These are phyloP conservation scores for Pan paniscus DNA, from an alignment of 2,113 vertebrate genomes.

Conservation along the genomic window DNA sequence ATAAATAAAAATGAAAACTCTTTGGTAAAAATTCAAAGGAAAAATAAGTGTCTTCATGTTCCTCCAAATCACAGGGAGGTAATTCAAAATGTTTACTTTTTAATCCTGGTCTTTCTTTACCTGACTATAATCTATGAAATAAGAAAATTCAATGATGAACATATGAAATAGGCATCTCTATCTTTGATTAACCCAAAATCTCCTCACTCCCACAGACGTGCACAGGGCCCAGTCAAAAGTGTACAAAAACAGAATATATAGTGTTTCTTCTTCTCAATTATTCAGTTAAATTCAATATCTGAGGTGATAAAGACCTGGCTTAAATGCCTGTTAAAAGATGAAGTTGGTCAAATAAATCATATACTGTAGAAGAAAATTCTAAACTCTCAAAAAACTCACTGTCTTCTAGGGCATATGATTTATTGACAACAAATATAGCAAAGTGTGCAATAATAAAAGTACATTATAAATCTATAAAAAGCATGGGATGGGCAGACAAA, in stretches of 20 bases:
- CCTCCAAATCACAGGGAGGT: background rate
- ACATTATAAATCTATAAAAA: background rate
- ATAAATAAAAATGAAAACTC: conserved; percentile 59
- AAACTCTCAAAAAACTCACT: background rate
- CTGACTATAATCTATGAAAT: background rate
- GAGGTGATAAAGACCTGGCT: background rate
- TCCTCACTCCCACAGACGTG: background rate
- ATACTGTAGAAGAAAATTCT: too few species aligned
- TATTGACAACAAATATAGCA: background rate
- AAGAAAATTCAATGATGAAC: background rate
- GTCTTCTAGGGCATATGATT: background rate
- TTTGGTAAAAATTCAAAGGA: conserved; percentile 22
- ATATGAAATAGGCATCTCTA: background rate
- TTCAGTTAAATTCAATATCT: background rate
- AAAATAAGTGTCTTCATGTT: background rate
- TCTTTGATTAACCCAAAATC: background rate
- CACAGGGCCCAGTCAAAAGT: background rate
- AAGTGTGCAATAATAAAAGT: background rate
- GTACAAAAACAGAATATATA: background rate
- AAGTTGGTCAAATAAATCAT: background rate
- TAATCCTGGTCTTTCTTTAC: background rate
- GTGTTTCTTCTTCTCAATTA: background rate
- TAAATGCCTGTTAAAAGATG: background rate
- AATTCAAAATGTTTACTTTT: conserved; percentile 9
- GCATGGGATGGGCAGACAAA: too few species aligned